Conservation (phyloP, 2,113 vertebrate genomes). For the Collichthys lucidus region DNA sequence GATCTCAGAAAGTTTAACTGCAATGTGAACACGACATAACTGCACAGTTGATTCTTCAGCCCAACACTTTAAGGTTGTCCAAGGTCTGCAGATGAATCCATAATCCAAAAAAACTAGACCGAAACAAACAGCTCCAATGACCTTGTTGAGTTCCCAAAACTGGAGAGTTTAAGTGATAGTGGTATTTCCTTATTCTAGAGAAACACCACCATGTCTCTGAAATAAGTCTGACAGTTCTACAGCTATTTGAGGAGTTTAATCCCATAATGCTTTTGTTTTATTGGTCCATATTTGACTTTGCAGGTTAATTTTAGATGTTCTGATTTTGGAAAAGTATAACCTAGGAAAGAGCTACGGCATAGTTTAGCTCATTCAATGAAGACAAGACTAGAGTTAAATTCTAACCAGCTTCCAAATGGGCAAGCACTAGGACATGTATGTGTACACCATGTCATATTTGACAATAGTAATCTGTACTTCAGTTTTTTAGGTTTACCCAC, state of each 20-base stretch:
- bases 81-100: slow-evolving; percentile 45
- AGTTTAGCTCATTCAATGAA: background rate
- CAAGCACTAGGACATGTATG: background rate
- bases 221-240: background rate
- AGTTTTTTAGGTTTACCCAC: background rate
- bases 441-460: background rate
- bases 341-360: background rate
- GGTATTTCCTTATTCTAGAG: slow-evolving; percentile 4
- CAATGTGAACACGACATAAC: slow-evolving; percentile 38
- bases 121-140: slow-evolving; percentile 54
- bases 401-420: background rate
- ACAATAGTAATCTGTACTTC: background rate
- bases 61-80: slow-evolving; percentile 34
- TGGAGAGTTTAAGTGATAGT: slow-evolving; percentile 16
- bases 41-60: slow-evolving; percentile 30
- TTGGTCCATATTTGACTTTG: background rate
- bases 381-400: background rate
- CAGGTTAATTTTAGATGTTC: too few species aligned
- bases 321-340: background rate
- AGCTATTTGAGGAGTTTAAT: slow-evolving; percentile 14
- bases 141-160: slow-evolving; percentile 38
- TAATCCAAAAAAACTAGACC: slow-evolving; percentile 41
- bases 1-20: slow-evolving; percentile 37
- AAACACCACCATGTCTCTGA: background rate
- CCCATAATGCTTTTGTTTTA: background rate